Evolutionary conservation across 2,888 invertebrate genomes (phyloP).

Genomic region (Oscheius sp.): DNA sequence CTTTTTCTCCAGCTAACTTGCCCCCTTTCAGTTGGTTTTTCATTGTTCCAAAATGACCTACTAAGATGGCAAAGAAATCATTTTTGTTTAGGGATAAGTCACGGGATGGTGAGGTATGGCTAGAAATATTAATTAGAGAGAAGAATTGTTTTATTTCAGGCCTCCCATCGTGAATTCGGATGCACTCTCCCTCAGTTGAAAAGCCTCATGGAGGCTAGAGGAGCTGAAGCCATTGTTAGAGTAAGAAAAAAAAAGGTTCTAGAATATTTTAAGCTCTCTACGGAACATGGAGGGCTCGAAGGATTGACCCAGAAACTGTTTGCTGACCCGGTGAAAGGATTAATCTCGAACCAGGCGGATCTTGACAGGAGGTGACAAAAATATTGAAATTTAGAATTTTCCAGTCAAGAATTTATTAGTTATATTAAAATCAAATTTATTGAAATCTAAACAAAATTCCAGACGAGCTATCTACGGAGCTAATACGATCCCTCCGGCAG

Average conservation of each 20-base stretch:
- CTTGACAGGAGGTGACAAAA: constrained; percentile 45
- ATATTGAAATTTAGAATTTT: no score
- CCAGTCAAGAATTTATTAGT: no score
- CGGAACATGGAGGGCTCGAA: constrained; percentile 64
- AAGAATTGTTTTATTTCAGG: background rate
- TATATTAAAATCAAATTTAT: no score
- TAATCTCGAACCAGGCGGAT: constrained; percentile 55
- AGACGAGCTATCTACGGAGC: constrained; percentile 60
- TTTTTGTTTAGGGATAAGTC: constrained; percentile 23
- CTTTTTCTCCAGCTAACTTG: background rate
- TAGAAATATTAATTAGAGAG: background rate
- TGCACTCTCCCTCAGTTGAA: constrained; percentile 89
- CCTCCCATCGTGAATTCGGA: constrained; percentile 14
- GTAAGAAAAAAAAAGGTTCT: constrained; percentile 72
- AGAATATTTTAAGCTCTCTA: constrained; percentile 53
- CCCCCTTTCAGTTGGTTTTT: background rate
- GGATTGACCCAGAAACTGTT: constrained; percentile 59
- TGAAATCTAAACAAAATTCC: background rate
- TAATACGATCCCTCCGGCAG: constrained; percentile 65
- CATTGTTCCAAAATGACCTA: constrained; percentile 11
- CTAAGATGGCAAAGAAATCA: constrained; percentile 16
- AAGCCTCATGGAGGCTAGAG: constrained; percentile 97
- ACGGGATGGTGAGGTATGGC: constrained; percentile 19
- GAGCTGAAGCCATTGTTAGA: constrained; percentile 89
- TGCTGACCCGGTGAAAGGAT: constrained; percentile 61